A percentile compares a stretch with the other conserved stretches of the same genome.
Evolutionary conservation across 2,888 invertebrate species (phyloP).

Genomic region (Eucera pruinosa): DNA sequence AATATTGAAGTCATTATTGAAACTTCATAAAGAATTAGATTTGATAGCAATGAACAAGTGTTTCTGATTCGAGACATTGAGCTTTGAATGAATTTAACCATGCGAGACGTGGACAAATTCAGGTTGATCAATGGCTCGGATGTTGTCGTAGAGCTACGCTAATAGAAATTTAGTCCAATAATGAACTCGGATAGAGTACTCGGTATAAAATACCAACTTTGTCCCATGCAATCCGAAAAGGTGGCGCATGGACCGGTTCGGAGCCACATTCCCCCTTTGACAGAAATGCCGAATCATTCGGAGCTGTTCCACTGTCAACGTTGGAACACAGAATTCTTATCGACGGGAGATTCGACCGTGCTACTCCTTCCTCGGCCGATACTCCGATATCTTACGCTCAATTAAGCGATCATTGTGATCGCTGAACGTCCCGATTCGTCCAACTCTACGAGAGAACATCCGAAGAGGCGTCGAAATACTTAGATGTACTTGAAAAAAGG

Average conservation of each 20-base stretch:
- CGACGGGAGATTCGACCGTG: slow-evolving; percentile 44
- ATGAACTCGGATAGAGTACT: slow-evolving; percentile 47
- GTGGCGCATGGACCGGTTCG: slow-evolving; percentile 63
- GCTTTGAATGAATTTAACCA: background rate
- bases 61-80: background rate
- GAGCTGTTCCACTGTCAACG: slow-evolving; percentile 73
- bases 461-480: slow-evolving; percentile 24
- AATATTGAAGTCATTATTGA: background rate
- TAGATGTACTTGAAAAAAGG: background rate
- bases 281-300: slow-evolving; percentile 74
- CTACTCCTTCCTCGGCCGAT: slow-evolving; percentile 58
- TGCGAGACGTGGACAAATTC: slow-evolving; percentile 22
- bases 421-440: slow-evolving; percentile 71
- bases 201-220: slow-evolving; percentile 27
- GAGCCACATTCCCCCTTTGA: slow-evolving; percentile 61
- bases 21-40: background rate
- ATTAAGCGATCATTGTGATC: slow-evolving; percentile 79
- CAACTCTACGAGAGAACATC: slow-evolving; percentile 65
- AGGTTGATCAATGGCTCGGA: background rate
- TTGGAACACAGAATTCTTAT: slow-evolving; percentile 71
- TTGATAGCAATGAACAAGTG: background rate
- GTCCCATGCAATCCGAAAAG: slow-evolving; percentile 39
- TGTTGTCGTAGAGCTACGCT: background rate
- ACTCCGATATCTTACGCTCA: slow-evolving; percentile 74
- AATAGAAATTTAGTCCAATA: slow-evolving; percentile 37